A percentile compares a stretch with the other conserved stretches of the same genome.
Conservation (phyloP, 2,888 invertebrate species). For the Geophilus truncorum region DNA sequence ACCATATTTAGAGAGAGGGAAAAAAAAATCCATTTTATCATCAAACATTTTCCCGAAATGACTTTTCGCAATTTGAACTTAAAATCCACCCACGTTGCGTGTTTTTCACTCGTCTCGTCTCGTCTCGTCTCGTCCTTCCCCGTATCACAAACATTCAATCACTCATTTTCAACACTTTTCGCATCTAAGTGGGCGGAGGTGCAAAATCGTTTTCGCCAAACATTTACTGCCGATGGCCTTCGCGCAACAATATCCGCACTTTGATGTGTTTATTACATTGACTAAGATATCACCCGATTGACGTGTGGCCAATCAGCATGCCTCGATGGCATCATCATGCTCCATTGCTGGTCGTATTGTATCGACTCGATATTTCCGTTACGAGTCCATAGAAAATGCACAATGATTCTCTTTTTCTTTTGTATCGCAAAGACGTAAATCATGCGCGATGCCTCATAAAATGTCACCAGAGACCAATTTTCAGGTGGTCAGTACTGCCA, state of each 20-base stretch:
- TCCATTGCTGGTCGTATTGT: background rate
- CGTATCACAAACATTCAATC: background rate
- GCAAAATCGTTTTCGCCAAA: background rate
- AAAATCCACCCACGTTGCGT: background rate
- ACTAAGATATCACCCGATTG: background rate
- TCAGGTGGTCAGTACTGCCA: background rate
- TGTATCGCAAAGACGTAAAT: background rate
- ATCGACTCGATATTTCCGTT: background rate
- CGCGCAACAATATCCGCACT: background rate
- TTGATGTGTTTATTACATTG: background rate
- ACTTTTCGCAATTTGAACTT: background rate
- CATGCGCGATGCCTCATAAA: background rate
- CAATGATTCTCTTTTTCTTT: background rate
- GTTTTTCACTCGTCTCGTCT: background rate
- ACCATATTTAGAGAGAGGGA: too few relatives aligned
- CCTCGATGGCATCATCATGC: background rate
- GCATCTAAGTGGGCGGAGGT: background rate
- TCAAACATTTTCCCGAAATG: background rate
- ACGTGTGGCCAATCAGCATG: background rate
- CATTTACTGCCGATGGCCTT: background rate
- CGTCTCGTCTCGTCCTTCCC: too few relatives aligned
- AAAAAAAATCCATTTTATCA: too few relatives aligned
- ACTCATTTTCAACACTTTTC: background rate
- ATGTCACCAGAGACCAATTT: background rate
- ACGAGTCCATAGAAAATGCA: background rate